phyloP scores from a whole-genome alignment of 2,797 vertebrate species.

The Rhinophrynus dorsalis region DNA sequence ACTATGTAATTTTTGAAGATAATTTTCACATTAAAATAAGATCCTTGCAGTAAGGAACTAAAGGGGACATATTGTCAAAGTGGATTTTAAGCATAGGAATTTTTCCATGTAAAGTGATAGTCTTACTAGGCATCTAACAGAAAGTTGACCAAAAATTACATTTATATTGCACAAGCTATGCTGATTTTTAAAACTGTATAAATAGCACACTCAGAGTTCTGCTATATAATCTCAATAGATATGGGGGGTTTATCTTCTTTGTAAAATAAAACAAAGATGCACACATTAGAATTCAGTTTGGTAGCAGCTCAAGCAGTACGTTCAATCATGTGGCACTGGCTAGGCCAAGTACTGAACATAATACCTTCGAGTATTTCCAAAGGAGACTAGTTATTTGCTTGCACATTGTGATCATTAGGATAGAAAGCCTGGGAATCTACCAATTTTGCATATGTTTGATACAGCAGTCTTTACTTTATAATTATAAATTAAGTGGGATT shows the following conservation, averaged over 20 bases:
- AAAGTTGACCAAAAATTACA: constrained; percentile 19
- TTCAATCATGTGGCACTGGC: constrained; percentile 37
- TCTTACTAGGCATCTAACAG: neutral
- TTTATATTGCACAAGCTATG: too few relatives aligned
- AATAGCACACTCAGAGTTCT: constrained; percentile 18
- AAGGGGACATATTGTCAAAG: neutral
- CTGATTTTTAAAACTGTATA: constrained; percentile 30
- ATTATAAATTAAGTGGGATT: too few relatives aligned
- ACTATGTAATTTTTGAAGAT: too few relatives aligned
- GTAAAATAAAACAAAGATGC: constrained; percentile 24
- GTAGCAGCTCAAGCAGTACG: constrained; percentile 28
- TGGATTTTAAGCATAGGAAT: constrained; percentile 26
- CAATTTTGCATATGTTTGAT: constrained; percentile 29
- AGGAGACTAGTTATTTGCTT: constrained; percentile 30
- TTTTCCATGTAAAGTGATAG: constrained; percentile 19
- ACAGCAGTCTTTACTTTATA: constrained; percentile 15
- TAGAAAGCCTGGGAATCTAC: constrained; percentile 40
- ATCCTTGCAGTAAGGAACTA: too few relatives aligned
- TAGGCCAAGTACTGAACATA: constrained; percentile 40
- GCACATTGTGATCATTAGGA: constrained; percentile 36
- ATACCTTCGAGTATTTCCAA: constrained; percentile 36
- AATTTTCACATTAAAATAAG: too few relatives aligned
- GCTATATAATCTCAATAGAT: constrained; percentile 24
- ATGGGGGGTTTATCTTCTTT: constrained; percentile 20
- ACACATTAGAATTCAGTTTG: constrained; percentile 26